Evolutionary conservation across 1,140 invertebrate species (phyloP), one percentile per base, ranked within the genome.

Genomic region (Camponotus floridanus): DNA sequence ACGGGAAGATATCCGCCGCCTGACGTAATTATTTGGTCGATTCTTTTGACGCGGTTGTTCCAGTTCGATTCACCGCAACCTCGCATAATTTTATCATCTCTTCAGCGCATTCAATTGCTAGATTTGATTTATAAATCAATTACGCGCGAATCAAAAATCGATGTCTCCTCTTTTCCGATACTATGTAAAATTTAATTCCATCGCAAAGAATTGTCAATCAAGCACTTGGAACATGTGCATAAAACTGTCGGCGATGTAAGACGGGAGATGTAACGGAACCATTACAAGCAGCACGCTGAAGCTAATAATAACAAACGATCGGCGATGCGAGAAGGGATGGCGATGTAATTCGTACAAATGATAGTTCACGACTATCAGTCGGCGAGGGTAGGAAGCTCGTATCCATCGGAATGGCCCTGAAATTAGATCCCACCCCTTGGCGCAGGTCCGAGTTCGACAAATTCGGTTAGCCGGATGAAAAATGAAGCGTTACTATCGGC

Each of bases 231-330:
- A 39, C 36, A 9, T 55, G 48, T 39, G 45, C 13, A 55, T 13
- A 11, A 55, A 67, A 13, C 5, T 39, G 42, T 55, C 15, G 15
- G 33, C 21, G 11, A 42, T 18, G 15, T 31, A 57, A 70, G 48
- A 80, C n/a, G 65, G 5, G 2, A 62, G 61, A 36, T 87, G 87
- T 92, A 91, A 89, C 91, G 86, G 86, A 88, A 90, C 70, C 81
- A 86, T 92, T 90, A 92, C 88, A 91, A 87, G 59, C 70, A 70
- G 90, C 48, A 57, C 55, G 59, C 62, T 42, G 86, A 79, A 91
- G 91, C 93, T 94, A 94, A 94, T 94, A 94, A 94, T 94, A 94
- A 94, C 90, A 94, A 94, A 94, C 93, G 94, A 94, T 89, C 90
- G 86, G 70, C 87, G 84, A 85, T 86, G 83, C 57, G 71, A 65